phyloP scores from a whole-genome alignment of 2,888 invertebrate species.

The Stomorhina lunata region DNA sequence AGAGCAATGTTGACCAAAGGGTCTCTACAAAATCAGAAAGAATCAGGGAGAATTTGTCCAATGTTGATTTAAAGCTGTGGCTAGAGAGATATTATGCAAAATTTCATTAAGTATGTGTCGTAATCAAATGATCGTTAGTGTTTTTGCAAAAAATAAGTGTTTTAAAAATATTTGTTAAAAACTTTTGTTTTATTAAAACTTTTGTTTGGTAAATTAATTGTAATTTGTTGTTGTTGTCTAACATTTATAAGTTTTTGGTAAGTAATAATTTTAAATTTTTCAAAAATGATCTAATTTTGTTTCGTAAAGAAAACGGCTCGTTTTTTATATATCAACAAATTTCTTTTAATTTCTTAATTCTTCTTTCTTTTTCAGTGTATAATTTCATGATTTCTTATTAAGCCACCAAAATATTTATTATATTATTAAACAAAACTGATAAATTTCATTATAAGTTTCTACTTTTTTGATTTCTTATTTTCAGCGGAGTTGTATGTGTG shows the following conservation, averaged over 20 bases:
- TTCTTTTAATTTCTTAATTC: slow-evolving; percentile 25
- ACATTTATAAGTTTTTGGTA: slow-evolving; percentile 64
- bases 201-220: slow-evolving; percentile 56
- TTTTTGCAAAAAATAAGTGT: background rate
- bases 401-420: slow-evolving; percentile 22
- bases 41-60: no score
- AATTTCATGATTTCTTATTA: slow-evolving; percentile 60
- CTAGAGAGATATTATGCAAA: no score
- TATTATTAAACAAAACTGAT: slow-evolving; percentile 10
- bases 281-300: slow-evolving; percentile 38
- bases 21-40: no score
- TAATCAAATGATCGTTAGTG: no score
- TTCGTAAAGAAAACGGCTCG: slow-evolving; percentile 50
- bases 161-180: no score
- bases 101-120: no score
- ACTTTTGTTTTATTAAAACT: slow-evolving; percentile 52
- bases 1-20: no score
- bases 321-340: slow-evolving; percentile 20
- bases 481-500: slow-evolving; percentile 60
- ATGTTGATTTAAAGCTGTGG: no score
- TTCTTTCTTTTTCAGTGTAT: slow-evolving; percentile 64
- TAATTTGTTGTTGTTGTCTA: slow-evolving; percentile 58
- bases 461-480: slow-evolving; percentile 52
- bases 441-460: slow-evolving; percentile 45
- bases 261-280: slow-evolving; percentile 59